Evolutionary conservation across 2,888 invertebrate species (phyloP).

Genomic region (Thymelicus sylvestris): DNA sequence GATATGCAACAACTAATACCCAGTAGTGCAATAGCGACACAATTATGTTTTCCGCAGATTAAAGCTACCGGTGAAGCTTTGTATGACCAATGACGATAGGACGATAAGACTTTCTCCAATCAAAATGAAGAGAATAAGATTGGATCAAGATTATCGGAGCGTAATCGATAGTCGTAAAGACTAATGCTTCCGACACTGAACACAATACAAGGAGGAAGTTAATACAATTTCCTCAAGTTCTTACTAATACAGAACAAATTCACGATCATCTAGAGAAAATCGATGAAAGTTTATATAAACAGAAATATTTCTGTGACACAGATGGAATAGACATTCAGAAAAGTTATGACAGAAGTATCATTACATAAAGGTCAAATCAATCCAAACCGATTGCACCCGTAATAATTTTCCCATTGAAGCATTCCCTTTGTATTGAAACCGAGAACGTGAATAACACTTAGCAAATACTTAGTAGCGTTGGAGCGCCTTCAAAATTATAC

Average conservation of each 20-base stretch:
- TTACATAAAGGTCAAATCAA: not conserved
- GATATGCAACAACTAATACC: constrained; percentile 40
- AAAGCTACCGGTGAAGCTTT: constrained; percentile 39
- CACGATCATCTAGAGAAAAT: constrained; percentile 35
- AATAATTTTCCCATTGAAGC: constrained; percentile 9
- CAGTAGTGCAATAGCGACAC: constrained; percentile 48
- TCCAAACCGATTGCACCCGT: not conserved
- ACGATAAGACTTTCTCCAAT: constrained; percentile 69
- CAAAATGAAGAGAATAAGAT: constrained; percentile 63
- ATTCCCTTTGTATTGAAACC: constrained; percentile 3
- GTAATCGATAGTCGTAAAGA: constrained; percentile 67
- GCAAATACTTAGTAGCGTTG: constrained; percentile 15
- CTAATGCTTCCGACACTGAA: constrained; percentile 66
- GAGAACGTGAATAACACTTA: constrained; percentile 7
- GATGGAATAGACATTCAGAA: not conserved
- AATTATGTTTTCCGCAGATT: constrained; percentile 44
- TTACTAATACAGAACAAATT: constrained; percentile 44
- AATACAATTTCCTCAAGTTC: constrained; percentile 52
- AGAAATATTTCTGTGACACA: not conserved
- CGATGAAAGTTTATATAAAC: not conserved
- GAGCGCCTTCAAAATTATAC: constrained; percentile 16
- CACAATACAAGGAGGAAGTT: constrained; percentile 58
- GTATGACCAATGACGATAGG: constrained; percentile 42
- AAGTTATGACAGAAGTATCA: not conserved
- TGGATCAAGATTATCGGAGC: constrained; percentile 69